Base-by-base conservation (phyloP, 2,888 invertebrate genomes). In the Sycophila texana region DNA sequence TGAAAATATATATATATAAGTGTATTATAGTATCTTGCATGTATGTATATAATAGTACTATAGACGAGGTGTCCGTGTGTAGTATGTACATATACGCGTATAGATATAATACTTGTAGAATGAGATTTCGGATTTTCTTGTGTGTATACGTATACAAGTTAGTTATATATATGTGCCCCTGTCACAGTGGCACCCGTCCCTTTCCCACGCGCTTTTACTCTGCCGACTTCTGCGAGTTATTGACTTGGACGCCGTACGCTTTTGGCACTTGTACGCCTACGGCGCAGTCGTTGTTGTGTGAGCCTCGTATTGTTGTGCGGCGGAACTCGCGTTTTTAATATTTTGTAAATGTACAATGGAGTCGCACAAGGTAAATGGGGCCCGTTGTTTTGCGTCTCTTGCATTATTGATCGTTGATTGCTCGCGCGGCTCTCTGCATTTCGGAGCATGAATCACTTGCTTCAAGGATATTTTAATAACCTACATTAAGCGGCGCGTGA, bases 151-250 rank as follows among this genome's bases (percentile, higher is more conserved):
- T 26, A 26, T 26, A 26, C n/a, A n/a, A n/a, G n/a, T n/a, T n/a
- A n/a, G n/a, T 58, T 16, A 5, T 20, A 18, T 10, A 60, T 58
- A 61, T 30, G 13, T 7, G 16, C 26, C 16, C n/a, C 2, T 22
- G 10, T 61, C 30, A 26, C 26, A 30, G 12, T 4, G 63, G 63
- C 63, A 39, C 39, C 39, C 18, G 63, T 63, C 39, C 39, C 63
- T 63, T 63, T 63, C 63, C 63, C 63, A 39, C 63, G 63, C 63
- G 63, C n/a, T 63, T 63, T 39, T 2, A 26, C 3, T 26, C 26
- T 3, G 26, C 26, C 26, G 26, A 26, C 26, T 26, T 61, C 30
- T 61, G 30, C 63, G 63, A 63, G 63, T 63, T 39, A 63, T 63
- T 63, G 63, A 63, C 63, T 63, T 18, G 12, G 61, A 16, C 30